phyloP scores from a whole-genome alignment of 1,140 invertebrate species.

The Heliconius hermathena region DNA sequence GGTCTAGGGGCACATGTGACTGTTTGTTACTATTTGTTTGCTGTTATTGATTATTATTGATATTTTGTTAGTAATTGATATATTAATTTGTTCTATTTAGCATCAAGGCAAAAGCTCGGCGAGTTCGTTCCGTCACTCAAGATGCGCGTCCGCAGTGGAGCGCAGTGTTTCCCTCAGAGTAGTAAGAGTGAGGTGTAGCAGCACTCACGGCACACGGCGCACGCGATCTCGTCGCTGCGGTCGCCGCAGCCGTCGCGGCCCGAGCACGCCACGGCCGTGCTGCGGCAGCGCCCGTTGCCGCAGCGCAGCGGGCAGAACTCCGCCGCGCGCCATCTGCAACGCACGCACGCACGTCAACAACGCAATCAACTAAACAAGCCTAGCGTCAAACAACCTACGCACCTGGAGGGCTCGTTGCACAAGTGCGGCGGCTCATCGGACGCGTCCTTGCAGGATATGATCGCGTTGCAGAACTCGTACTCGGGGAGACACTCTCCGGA shows the following conservation, averaged over 20 bases:
- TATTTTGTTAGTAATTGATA: no score
- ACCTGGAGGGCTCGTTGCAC: constrained; percentile 83
- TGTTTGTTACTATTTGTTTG: no score
- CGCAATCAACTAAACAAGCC: no score
- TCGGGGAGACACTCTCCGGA: constrained; percentile 93
- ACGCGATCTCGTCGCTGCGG: constrained; percentile 92
- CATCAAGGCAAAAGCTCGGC: background rate
- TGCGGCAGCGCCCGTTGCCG: constrained; percentile 92
- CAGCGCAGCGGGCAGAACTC: constrained; percentile 90
- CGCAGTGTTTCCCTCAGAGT: no score
- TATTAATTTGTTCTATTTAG: no score
- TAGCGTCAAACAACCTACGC: background rate
- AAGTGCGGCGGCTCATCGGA: constrained; percentile 91
- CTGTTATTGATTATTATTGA: no score
- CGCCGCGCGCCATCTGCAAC: constrained; percentile 77
- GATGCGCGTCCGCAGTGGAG: no score
- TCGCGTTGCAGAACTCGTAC: constrained; percentile 95
- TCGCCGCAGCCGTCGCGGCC: constrained; percentile 95
- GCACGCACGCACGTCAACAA: no score
- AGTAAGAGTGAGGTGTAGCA: no score
- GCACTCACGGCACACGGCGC: constrained; percentile 92
- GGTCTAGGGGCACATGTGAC: no score
- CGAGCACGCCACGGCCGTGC: constrained; percentile 92
- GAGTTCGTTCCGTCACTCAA: no score
- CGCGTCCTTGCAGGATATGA: constrained; percentile 91